Percentiles rank a stretch among this genome's conserved stretches.
phyloP scores from a whole-genome alignment of 2,888 invertebrate species.

The Drosophila formosana region DNA sequence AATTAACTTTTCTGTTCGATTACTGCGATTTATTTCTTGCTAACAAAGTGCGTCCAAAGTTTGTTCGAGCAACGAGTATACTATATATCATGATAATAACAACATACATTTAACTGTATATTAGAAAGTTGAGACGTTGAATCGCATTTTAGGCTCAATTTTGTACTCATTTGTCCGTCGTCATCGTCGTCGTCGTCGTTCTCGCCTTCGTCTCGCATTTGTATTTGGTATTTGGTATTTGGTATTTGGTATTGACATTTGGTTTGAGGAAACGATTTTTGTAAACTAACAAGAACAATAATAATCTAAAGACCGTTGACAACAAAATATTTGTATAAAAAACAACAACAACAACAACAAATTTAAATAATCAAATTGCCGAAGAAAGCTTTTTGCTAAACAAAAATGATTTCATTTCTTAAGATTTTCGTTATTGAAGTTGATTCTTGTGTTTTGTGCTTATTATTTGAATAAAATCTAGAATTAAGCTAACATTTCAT shows the following conservation, averaged over 20 bases:
- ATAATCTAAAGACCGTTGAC: slow-evolving; percentile 6
- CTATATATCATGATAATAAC: slow-evolving; percentile 4
- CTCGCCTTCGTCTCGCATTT: slow-evolving; percentile 36
- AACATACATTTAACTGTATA: slow-evolving; percentile 8
- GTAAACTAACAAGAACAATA: slow-evolving; percentile 47
- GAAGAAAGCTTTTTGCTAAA: slow-evolving; percentile 46
- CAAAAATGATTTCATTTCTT: slow-evolving; percentile 34
- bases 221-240: slow-evolving; percentile 63
- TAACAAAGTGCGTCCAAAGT: slow-evolving; percentile 53
- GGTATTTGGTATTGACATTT: slow-evolving; percentile 64
- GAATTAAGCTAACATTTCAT: slow-evolving; percentile 74
- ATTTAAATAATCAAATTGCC: slow-evolving; percentile 11
- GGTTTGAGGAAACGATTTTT: slow-evolving; percentile 83
- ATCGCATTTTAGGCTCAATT: slow-evolving; percentile 34
- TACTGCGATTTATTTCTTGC: slow-evolving; percentile 49
- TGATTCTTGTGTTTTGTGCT: slow-evolving; percentile 33
- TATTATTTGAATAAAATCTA: slow-evolving; percentile 50
- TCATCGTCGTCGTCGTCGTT: slow-evolving; percentile 37
- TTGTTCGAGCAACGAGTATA: slow-evolving; percentile 32
- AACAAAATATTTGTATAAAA: slow-evolving; percentile 16
- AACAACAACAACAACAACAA: background rate
- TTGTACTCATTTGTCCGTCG: slow-evolving; percentile 57
- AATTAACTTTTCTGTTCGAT: slow-evolving; percentile 35
- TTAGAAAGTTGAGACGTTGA: slow-evolving; percentile 41
- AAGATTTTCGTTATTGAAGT: slow-evolving; percentile 46